Conservation (phyloP, 1,140 invertebrate species). For the Chrysoperla carnea region DNA sequence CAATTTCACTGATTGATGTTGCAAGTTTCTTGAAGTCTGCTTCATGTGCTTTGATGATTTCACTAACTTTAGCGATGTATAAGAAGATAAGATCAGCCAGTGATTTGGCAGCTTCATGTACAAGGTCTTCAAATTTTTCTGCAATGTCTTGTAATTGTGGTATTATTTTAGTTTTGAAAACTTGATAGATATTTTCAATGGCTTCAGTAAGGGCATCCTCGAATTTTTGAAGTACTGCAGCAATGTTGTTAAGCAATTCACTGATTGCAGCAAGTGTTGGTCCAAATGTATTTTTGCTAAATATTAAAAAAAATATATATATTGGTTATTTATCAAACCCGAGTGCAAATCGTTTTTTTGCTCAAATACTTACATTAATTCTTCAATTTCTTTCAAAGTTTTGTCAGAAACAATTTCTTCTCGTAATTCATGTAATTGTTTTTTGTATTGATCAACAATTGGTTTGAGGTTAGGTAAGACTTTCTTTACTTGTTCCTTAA, state of each 20-base stretch:
- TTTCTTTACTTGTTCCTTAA: slow-evolving; percentile 28
- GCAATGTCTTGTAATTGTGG: slow-evolving; percentile 36
- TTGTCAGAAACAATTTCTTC: slow-evolving; percentile 46
- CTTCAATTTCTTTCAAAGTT: slow-evolving; percentile 40
- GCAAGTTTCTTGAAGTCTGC: slow-evolving; percentile 44
- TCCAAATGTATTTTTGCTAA: slow-evolving; percentile 27
- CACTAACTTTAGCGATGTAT: slow-evolving; percentile 28
- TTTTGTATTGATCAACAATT: slow-evolving; percentile 32
- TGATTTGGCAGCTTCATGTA: slow-evolving; percentile 25
- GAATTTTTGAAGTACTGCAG: slow-evolving; percentile 26
- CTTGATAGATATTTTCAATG: slow-evolving; percentile 26
- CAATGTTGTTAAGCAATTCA: slow-evolving; percentile 25
- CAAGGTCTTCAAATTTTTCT: slow-evolving; percentile 22
- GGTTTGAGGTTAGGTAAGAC: slow-evolving; percentile 39
- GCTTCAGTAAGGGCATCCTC: slow-evolving; percentile 16
- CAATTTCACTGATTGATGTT: slow-evolving; percentile 28
- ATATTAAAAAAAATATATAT: too few species aligned
- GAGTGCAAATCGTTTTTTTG: too few species aligned
- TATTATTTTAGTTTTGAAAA: slow-evolving; percentile 29
- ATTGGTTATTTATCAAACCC: too few species aligned
- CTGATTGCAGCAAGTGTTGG: slow-evolving; percentile 24
- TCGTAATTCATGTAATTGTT: slow-evolving; percentile 37
- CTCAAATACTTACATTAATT: slow-evolving; percentile 32
- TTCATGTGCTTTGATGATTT: slow-evolving; percentile 38
- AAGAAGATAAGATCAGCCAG: slow-evolving; percentile 26